Conservation (phyloP, 2,113 vertebrate species). For the Ariopsis seemanni region DNA sequence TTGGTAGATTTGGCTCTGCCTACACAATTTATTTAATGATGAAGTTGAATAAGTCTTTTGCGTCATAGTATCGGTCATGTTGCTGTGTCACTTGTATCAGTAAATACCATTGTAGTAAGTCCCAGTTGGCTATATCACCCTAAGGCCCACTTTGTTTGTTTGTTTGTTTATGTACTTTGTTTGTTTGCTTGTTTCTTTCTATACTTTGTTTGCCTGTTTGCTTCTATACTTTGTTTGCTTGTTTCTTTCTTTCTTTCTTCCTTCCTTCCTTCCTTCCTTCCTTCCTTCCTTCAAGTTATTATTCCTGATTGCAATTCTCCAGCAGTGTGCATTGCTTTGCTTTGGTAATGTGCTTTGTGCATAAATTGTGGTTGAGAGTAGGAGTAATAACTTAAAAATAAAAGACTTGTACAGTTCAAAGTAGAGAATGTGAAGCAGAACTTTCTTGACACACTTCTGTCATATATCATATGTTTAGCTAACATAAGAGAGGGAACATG, state of each 20-base stretch:
- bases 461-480: neutral
- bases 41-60: constrained; percentile 59
- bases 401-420: neutral
- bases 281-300: neutral
- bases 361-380: neutral
- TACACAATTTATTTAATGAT: constrained; percentile 64
- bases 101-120: neutral
- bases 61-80: constrained; percentile 49
- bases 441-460: neutral
- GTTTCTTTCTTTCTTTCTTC: neutral
- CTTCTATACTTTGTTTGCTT: neutral
- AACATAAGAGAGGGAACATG: neutral
- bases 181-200: no score
- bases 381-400: neutral
- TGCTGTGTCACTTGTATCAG: neutral
- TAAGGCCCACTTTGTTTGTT: no score
- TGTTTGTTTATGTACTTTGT: no score
- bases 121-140: neutral
- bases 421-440: neutral
- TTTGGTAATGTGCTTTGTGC: neutral
- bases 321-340: neutral
- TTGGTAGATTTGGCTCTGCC: constrained; percentile 39
- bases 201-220: no score
- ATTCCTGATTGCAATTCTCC: neutral
- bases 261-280: neutral